Percentiles rank a stretch among this genome's conserved stretches.
These are phyloP conservation scores for Noctua comes DNA, from an alignment of 2,888 invertebrate species.

Conservation along the genomic window DNA sequence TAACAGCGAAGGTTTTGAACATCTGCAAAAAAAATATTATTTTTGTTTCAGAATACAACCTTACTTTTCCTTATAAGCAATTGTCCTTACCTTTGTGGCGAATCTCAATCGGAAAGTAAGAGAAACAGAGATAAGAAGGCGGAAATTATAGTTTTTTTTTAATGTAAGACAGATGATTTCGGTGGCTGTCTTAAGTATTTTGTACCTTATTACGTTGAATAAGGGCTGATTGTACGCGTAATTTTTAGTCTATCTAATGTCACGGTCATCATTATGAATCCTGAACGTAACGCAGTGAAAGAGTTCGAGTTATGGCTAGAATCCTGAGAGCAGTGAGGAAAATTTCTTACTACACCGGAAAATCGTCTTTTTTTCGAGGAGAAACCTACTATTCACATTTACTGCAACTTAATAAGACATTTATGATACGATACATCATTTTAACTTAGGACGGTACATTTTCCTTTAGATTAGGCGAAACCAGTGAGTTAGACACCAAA, in stretches of 20 bases:
- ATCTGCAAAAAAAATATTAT: neutral
- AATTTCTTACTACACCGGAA: too few relatives aligned
- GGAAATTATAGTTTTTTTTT: neutral
- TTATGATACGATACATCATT: neutral
- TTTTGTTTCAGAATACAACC: neutral
- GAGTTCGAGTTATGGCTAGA: neutral
- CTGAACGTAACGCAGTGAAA: neutral
- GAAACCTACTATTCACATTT: neutral
- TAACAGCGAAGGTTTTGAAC: slow-evolving; percentile 29
- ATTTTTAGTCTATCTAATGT: neutral
- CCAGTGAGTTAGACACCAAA: neutral
- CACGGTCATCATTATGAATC: neutral
- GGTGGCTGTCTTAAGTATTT: neutral
- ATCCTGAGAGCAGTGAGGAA: neutral
- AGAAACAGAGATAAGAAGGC: neutral
- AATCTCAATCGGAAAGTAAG: neutral
- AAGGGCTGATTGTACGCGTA: neutral
- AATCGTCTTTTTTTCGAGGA: neutral
- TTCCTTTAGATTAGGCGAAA: neutral
- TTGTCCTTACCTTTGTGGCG: neutral
- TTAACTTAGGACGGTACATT: neutral
- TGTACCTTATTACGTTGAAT: neutral
- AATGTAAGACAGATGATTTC: neutral
- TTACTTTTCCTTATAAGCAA: neutral
- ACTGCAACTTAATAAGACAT: neutral